phyloP scores from a whole-genome alignment of 1,140 invertebrate genomes.

The Drosophila asahinai region DNA sequence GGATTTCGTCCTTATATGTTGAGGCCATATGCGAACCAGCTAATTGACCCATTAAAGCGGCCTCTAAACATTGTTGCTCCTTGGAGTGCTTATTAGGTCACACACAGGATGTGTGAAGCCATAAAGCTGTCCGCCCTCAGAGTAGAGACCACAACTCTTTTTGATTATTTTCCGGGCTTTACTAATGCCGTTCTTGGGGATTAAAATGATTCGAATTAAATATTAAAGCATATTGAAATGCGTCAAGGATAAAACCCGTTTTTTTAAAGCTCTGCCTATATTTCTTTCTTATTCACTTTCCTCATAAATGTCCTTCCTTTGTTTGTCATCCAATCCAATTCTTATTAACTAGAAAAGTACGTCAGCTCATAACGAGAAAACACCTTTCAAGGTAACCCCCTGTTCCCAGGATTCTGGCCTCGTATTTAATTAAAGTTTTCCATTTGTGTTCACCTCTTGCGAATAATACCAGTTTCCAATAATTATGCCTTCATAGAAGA shows the following conservation, averaged over 20 bases:
- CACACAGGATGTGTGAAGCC: constrained; percentile 40
- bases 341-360: no score
- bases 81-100: constrained; percentile 32
- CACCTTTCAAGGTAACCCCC: background rate
- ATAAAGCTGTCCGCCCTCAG: constrained; percentile 31
- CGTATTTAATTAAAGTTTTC: constrained; percentile 19
- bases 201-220: background rate
- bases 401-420: background rate
- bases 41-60: constrained; percentile 51
- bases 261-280: no score
- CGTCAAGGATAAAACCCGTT: no score
- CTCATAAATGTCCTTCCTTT: no score
- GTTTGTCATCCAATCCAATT: no score
- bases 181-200: background rate
- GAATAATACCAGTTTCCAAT: constrained; percentile 16
- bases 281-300: no score
- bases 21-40: constrained; percentile 23
- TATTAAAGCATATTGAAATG: no score
- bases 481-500: constrained; percentile 40
- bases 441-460: constrained; percentile 2
- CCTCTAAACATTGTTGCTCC: constrained; percentile 28
- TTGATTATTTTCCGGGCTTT: constrained; percentile 9
- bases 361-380: background rate
- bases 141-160: background rate
- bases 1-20: constrained; percentile 5